These are phyloP conservation scores for Thereva unica DNA, from an alignment of 2,888 invertebrate genomes.

Conservation along the genomic window DNA sequence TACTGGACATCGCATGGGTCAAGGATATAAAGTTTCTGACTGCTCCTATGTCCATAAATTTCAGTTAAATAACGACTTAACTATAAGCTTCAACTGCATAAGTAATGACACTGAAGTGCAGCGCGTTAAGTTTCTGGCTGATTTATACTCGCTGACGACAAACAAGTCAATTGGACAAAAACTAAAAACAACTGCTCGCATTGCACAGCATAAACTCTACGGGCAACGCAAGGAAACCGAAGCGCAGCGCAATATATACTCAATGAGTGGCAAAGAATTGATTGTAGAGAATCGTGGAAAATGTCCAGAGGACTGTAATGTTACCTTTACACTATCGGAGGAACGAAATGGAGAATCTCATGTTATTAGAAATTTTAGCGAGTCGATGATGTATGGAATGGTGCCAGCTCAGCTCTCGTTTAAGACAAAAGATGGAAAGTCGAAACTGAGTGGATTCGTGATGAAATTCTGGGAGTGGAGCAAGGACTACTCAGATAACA, in stretches of 20 bases:
- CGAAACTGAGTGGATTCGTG: constrained; percentile 72
- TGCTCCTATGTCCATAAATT: constrained; percentile 65
- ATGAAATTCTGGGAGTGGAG: constrained; percentile 84
- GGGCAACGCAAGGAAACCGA: constrained; percentile 64
- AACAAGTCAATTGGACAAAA: constrained; percentile 51
- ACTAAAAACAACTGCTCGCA: constrained; percentile 54
- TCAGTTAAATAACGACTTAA: constrained; percentile 61
- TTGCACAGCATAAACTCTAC: constrained; percentile 61
- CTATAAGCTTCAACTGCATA: constrained; percentile 64
- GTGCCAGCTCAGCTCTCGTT: constrained; percentile 71
- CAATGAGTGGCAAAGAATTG: constrained; percentile 67
- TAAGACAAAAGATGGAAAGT: constrained; percentile 59
- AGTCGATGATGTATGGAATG: constrained; percentile 71
- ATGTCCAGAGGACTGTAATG: constrained; percentile 72
- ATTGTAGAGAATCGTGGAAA: constrained; percentile 71
- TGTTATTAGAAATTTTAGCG: constrained; percentile 66
- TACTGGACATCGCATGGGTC: constrained; percentile 69
- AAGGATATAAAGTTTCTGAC: constrained; percentile 64
- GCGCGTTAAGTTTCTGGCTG: constrained; percentile 57
- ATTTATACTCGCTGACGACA: constrained; percentile 58
- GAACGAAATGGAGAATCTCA: constrained; percentile 62
- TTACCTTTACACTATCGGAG: constrained; percentile 64
- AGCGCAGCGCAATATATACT: constrained; percentile 63
- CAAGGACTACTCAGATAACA: constrained; percentile 39
- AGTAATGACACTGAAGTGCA: constrained; percentile 64